These are phyloP conservation scores for Murina feae DNA, from an alignment of 2,113 vertebrate genomes.

Conservation along the genomic window DNA sequence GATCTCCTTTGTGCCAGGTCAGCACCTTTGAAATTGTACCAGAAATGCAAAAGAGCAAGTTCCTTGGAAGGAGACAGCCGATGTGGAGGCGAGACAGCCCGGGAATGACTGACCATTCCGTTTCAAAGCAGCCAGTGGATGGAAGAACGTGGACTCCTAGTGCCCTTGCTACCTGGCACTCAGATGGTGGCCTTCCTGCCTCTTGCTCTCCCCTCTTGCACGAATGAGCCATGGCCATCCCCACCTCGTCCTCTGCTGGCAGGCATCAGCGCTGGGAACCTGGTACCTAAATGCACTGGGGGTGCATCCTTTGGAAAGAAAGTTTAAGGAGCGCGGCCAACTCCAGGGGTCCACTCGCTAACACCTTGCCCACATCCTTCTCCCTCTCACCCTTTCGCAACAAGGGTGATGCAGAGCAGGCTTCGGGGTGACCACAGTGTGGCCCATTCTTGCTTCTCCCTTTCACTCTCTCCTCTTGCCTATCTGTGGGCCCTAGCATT, in stretches of 20 bases:
- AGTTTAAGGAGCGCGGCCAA: background rate
- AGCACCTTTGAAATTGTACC: background rate
- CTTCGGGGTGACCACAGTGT: background rate
- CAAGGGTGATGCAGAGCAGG: background rate
- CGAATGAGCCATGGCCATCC: background rate
- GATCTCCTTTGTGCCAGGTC: background rate
- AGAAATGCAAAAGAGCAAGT: background rate
- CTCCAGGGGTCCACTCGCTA: background rate
- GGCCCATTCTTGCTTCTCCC: background rate
- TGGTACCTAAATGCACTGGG: too few relatives aligned
- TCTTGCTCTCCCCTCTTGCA: too few relatives aligned
- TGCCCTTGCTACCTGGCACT: rapidly evolving
- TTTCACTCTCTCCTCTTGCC: background rate
- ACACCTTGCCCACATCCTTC: background rate
- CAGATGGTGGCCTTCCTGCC: background rate
- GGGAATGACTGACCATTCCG: slow-evolving; percentile 55
- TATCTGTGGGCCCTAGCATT: background rate
- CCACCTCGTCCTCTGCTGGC: background rate
- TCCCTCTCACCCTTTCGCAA: background rate
- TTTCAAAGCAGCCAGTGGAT: background rate
- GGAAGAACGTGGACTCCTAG: background rate
- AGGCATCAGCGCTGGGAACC: background rate
- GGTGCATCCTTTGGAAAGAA: background rate
- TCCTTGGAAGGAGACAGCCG: background rate
- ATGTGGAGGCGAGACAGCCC: background rate